phyloP scores from a whole-genome alignment of 2,113 vertebrate species.

The Crotalus helleri region DNA sequence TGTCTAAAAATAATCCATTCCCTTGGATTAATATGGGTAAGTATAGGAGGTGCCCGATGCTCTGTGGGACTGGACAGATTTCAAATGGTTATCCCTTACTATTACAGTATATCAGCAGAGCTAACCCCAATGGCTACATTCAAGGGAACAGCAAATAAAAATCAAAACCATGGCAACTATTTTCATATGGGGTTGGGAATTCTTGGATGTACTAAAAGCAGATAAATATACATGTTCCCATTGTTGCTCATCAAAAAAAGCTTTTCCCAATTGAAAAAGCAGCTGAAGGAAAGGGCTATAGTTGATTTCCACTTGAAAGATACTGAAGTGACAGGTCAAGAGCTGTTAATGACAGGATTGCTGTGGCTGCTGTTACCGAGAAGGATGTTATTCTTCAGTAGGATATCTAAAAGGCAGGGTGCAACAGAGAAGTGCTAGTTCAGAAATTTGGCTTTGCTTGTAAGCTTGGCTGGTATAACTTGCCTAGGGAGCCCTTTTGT shows the following conservation, averaged over 20 bases:
- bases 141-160: slow-evolving; percentile 29
- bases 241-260: slow-evolving; percentile 53
- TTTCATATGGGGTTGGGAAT: slow-evolving; percentile 53
- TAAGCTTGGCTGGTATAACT: slow-evolving; percentile 30
- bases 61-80: slow-evolving; percentile 41
- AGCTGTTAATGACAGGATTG: slow-evolving; percentile 59
- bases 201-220: slow-evolving; percentile 43
- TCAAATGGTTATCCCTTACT: slow-evolving; percentile 11
- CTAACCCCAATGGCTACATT: slow-evolving; percentile 35
- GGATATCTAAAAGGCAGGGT: slow-evolving; percentile 38
- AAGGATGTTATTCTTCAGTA: slow-evolving; percentile 49
- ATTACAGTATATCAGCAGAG: slow-evolving; percentile 20
- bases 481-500: slow-evolving; percentile 38
- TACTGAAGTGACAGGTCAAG: slow-evolving; percentile 49
- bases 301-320: slow-evolving; percentile 43
- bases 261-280: slow-evolving; percentile 49
- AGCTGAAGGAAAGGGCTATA: slow-evolving; percentile 54
- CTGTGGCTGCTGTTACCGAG: slow-evolving; percentile 57
- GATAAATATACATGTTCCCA: slow-evolving; percentile 19
- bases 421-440: slow-evolving; percentile 33
- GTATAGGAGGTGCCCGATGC: slow-evolving; percentile 30
- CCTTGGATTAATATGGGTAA: slow-evolving; percentile 40
- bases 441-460: slow-evolving; percentile 50
- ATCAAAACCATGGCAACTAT: slow-evolving; percentile 33
- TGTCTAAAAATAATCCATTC: slow-evolving; percentile 52